These are phyloP conservation scores for Oncorhynchus keta DNA, from an alignment of 2,113 vertebrate genomes.

Conservation along the genomic window DNA sequence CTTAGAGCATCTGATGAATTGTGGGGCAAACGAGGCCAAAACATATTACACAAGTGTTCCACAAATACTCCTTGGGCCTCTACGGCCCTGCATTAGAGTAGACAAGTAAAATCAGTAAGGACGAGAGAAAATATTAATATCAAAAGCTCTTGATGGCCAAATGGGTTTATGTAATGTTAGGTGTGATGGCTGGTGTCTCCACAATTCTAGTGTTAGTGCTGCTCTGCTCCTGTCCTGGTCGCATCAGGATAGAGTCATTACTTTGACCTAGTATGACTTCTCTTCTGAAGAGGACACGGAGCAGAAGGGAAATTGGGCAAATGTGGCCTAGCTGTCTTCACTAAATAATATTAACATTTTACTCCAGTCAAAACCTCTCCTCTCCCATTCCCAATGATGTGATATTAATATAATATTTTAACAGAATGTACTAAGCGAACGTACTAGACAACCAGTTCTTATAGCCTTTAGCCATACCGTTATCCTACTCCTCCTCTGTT, in stretches of 20 bases:
- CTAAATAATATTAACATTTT: conserved; percentile 21
- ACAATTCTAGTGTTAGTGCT: not conserved
- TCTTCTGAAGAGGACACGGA: conserved; percentile 3
- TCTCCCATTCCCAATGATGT: not conserved
- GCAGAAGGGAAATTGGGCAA: conserved; percentile 9
- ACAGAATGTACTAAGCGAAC: too few species aligned
- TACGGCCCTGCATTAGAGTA: not conserved
- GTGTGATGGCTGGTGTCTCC: conserved; percentile 24
- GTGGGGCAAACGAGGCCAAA: too few species aligned
- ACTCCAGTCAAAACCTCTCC: not conserved
- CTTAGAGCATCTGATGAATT: not conserved
- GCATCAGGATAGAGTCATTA: not conserved
- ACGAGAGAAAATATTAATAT: conserved; percentile 23
- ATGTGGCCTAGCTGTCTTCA: conserved; percentile 27
- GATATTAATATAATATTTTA: not conserved
- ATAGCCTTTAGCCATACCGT: too few species aligned
- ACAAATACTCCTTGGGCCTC: not conserved
- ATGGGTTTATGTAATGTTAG: conserved; percentile 43
- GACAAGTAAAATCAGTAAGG: not conserved
- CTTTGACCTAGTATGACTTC: not conserved
- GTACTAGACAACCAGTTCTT: too few species aligned
- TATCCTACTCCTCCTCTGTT: too few species aligned
- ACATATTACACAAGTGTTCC: not conserved
- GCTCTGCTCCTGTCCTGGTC: not conserved
- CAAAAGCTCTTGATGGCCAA: conserved; percentile 27